These are phyloP conservation scores for Gambelia wislizenii DNA, from an alignment of 2,797 vertebrate species.

Conservation along the genomic window DNA sequence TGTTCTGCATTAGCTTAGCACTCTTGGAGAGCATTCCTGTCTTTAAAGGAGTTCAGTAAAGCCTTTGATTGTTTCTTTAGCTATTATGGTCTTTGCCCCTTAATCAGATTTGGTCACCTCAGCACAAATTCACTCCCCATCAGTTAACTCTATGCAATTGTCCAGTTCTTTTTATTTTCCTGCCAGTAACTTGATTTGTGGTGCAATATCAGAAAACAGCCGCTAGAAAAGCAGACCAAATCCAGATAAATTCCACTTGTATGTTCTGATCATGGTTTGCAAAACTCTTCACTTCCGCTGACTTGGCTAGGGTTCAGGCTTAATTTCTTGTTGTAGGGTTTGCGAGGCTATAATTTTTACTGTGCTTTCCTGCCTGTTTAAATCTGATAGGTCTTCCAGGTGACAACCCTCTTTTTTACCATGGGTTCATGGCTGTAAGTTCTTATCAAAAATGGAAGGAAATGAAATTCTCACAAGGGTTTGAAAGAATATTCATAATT, in stretches of 20 bases:
- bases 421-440: too few species aligned
- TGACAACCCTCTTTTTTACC: too few species aligned
- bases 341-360: background rate
- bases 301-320: background rate
- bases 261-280: background rate
- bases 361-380: background rate
- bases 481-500: too few species aligned
- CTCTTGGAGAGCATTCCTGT: too few species aligned
- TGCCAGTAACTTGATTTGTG: background rate
- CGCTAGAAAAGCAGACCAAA: background rate
- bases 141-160: background rate
- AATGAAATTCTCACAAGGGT: too few species aligned
- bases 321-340: background rate
- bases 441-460: too few species aligned
- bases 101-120: too few species aligned
- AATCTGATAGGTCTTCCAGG: background rate
- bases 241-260: background rate
- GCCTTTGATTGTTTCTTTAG: too few species aligned
- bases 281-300: background rate
- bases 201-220: background rate
- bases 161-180: background rate
- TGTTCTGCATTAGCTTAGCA: too few species aligned
- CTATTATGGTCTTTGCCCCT: too few species aligned
- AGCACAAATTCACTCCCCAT: too few species aligned
- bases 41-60: too few species aligned